phyloP scores from a whole-genome alignment of 2,113 vertebrate species.

The Carassius auratus region DNA sequence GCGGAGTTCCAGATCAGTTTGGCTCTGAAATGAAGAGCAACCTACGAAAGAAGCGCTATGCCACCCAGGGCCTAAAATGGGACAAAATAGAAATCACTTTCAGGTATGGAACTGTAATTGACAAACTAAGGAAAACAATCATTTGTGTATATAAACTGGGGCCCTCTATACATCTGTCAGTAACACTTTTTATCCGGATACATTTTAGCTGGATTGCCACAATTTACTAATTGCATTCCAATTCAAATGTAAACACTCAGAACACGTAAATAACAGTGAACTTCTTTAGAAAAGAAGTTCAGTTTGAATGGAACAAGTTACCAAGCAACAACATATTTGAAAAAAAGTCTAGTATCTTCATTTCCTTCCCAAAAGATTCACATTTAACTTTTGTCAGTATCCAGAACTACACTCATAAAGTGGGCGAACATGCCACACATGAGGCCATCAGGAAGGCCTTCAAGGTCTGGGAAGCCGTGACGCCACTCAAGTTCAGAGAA shows the following conservation, averaged over 20 bases:
- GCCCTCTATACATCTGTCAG: not conserved
- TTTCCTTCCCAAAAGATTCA: not conserved
- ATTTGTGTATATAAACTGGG: not conserved
- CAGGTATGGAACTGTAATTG: slow-evolving; percentile 72
- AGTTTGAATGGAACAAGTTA: not conserved
- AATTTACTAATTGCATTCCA: not conserved
- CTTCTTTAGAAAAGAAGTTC: not conserved
- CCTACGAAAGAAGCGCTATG: slow-evolving; percentile 86
- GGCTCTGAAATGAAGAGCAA: slow-evolving; percentile 87
- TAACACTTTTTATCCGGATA: not conserved
- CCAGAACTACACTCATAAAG: slow-evolving; percentile 80
- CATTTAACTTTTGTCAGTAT: slow-evolving; percentile 69
- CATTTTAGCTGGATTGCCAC: not conserved
- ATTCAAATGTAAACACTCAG: not conserved
- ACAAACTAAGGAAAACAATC: not conserved
- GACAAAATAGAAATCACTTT: slow-evolving; percentile 86
- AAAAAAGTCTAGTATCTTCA: too few species aligned
- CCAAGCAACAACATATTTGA: too few species aligned
- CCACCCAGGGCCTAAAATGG: slow-evolving; percentile 89
- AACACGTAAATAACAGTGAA: too few species aligned
- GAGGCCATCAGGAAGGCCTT: slow-evolving; percentile 88
- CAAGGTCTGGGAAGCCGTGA: slow-evolving; percentile 81
- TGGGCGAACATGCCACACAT: slow-evolving; percentile 80
- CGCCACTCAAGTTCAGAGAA: slow-evolving; percentile 85
- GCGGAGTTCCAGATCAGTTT: slow-evolving; percentile 90